Conservation (phyloP, 2,888 invertebrate species). For the Polymixis flavicincta region DNA sequence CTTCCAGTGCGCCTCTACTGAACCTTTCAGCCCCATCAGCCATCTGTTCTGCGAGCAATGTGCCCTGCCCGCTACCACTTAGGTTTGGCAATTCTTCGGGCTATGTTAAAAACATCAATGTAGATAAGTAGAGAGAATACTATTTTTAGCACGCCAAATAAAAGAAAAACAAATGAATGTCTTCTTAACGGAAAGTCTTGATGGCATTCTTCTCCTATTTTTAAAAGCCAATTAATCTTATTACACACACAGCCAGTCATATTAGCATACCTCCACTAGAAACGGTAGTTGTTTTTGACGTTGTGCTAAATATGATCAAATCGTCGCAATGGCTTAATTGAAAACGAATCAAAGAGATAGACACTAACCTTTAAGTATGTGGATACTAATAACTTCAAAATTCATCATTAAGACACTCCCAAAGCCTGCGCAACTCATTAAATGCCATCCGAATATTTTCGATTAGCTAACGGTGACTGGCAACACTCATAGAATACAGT, state of each 20-base stretch:
- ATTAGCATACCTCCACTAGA: not conserved
- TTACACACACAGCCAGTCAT: not conserved
- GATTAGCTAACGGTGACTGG: slow-evolving; percentile 82
- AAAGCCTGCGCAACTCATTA: slow-evolving; percentile 76
- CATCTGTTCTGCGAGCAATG: too few relatives aligned
- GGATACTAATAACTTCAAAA: slow-evolving; percentile 43
- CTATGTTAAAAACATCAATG: too few relatives aligned
- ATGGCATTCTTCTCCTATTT: too few relatives aligned
- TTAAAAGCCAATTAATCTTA: not conserved
- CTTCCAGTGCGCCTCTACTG: too few relatives aligned
- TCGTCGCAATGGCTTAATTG: not conserved
- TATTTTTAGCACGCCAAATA: not conserved
- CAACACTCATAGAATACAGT: slow-evolving; percentile 78
- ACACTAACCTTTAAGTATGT: slow-evolving; percentile 23
- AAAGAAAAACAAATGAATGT: too few relatives aligned
- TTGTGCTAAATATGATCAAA: not conserved
- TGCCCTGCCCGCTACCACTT: too few relatives aligned
- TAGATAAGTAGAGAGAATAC: not conserved
- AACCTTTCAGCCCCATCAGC: too few relatives aligned
- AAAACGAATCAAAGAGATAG: not conserved
- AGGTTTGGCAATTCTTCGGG: too few relatives aligned
- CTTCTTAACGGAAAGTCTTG: too few relatives aligned
- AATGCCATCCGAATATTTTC: slow-evolving; percentile 82
- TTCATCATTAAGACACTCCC: slow-evolving; percentile 59
- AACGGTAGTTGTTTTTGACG: not conserved